A percentile compares a stretch with the other conserved stretches of the same genome.
These are phyloP conservation scores for Triops cancriformis DNA, from an alignment of 1,140 invertebrate genomes.

Conservation along the genomic window DNA sequence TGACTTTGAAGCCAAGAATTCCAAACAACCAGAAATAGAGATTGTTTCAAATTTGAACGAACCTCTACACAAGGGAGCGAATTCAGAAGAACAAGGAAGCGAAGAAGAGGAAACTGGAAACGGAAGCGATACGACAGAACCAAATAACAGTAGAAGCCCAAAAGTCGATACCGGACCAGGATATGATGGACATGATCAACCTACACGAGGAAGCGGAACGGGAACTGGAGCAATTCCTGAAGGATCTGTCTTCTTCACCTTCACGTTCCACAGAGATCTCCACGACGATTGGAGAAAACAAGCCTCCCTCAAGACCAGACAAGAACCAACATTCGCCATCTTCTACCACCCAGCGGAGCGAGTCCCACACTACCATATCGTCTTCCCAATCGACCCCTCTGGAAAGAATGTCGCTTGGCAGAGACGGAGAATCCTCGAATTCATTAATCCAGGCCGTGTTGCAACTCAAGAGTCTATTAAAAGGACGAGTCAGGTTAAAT, in stretches of 20 bases:
- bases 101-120: too few relatives aligned
- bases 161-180: background rate
- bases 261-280: too few relatives aligned
- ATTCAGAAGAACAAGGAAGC: too few relatives aligned
- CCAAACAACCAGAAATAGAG: background rate
- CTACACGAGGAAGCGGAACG: too few relatives aligned
- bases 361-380: background rate
- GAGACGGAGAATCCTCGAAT: background rate
- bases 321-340: background rate
- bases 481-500: background rate
- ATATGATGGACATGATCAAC: too few relatives aligned
- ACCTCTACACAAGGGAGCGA: background rate
- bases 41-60: background rate
- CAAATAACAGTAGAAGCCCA: too few relatives aligned
- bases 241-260: too few relatives aligned
- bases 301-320: too few relatives aligned
- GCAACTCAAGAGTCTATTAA: background rate
- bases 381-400: background rate
- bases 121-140: too few relatives aligned
- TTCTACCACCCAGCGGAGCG: background rate
- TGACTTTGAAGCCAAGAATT: background rate
- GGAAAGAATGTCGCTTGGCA: background rate
- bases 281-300: too few relatives aligned
- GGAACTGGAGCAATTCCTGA: too few relatives aligned
- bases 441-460: background rate